Conservation (phyloP, 1,140 invertebrate genomes). For the Mercenaria mercenaria region DNA sequence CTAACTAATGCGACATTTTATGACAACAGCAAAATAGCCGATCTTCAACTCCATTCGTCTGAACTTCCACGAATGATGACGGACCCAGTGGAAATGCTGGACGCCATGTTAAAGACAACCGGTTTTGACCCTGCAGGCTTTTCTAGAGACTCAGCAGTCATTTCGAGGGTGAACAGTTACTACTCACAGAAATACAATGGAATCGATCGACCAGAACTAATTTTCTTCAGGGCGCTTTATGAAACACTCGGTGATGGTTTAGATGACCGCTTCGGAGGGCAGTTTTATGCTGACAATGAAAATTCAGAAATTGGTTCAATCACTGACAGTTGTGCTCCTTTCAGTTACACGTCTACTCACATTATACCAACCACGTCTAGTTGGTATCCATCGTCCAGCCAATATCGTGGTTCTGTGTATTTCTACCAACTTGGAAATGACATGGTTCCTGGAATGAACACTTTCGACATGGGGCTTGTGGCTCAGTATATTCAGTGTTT, state of each 20-base stretch:
- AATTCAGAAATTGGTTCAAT: neutral
- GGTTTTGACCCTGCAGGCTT: neutral
- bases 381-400: neutral
- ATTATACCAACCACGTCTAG: neutral
- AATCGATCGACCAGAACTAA: neutral
- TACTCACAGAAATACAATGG: neutral
- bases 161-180: neutral
- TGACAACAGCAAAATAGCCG: neutral
- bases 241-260: neutral
- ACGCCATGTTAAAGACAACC: neutral
- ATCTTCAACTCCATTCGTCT: neutral
- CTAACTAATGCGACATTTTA: neutral
- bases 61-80: neutral
- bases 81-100: neutral
- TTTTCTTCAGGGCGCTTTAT: neutral
- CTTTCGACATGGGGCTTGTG: neutral
- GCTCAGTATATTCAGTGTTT: neutral
- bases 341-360: neutral
- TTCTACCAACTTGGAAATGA: neutral
- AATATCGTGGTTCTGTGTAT: neutral
- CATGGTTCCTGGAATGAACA: neutral
- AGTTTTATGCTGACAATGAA: neutral
- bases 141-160: neutral
- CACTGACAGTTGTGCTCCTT: neutral
- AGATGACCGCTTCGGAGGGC: neutral